phyloP scores from a whole-genome alignment of 2,113 vertebrate species.

The Psephotus haematonotus region DNA sequence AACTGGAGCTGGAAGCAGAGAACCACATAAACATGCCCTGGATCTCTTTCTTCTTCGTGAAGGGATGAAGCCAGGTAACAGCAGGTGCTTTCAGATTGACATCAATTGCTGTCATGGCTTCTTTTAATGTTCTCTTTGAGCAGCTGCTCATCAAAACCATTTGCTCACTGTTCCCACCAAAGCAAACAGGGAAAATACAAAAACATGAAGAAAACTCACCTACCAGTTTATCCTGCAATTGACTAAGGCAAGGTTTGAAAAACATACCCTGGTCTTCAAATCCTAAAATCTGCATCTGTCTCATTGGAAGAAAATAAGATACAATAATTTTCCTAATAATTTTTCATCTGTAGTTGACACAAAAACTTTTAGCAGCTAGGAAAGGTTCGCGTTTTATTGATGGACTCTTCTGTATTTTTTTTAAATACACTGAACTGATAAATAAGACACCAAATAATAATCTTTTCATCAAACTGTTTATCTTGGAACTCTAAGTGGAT shows the following conservation, averaged over 20 bases:
- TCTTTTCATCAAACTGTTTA: not conserved
- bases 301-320: not conserved
- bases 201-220: not conserved
- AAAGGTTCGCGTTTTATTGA: not conserved
- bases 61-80: not conserved
- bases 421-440: not conserved
- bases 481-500: not conserved
- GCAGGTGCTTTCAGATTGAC: not conserved
- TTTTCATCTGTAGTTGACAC: not conserved
- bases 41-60: not conserved
- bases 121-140: not conserved
- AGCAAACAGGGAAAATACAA: not conserved
- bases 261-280: not conserved
- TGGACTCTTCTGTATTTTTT: not conserved
- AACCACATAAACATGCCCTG: not conserved
- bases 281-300: not conserved
- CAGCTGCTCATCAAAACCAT: not conserved
- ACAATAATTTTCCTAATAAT: not conserved
- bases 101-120: not conserved
- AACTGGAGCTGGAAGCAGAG: not conserved
- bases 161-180: not conserved
- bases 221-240: not conserved
- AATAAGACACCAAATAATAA: not conserved
- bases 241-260: not conserved
- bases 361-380: not conserved